Evolutionary conservation across 2,113 vertebrate species (phyloP), one percentile per base, ranked within the genome.

Genomic region (Vidua chalybeata): DNA sequence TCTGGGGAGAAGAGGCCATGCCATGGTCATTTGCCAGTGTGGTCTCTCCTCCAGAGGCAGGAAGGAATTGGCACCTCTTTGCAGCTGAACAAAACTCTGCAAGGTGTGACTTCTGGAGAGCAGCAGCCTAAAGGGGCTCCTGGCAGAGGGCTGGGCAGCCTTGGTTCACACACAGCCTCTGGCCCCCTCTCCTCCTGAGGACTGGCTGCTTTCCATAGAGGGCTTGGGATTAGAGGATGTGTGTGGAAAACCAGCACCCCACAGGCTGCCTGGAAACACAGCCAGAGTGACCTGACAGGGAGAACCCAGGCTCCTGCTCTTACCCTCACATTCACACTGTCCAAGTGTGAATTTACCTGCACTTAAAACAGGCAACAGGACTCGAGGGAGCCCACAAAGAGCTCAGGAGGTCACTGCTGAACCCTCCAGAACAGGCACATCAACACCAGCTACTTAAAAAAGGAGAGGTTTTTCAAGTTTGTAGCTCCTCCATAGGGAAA

Each of bases 31-130:
- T 62, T 73, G 69, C 56, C 14, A 4, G 28, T 2, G 0, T 11
- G 35, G 31, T 54, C 48, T 33, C 71, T 79, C 37, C 66, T 89
- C 55, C 37, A 58, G 41, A 55, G 62, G 69, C 21, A 52, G 54
- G 87, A 83, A 91, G 51, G 78, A 88, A 49, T 0, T 52, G 74
- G 78, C 20, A 2, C 45, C 15, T 59, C 62, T 51, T 73, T 45
- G 84, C 88, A 93, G 94, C 92, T 66, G 89, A 39, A 67, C 54
- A 43, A 10, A 73, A 73, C 87, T 33, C 59, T 62, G 55, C 35
- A 62, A 89, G 74, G 81, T 93, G 89, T 67, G 89, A 88, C 72
- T 91, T 82, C 51, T 76, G 87, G 89, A 94, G 49, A 96, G 63
- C 75, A 82, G 74, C 62, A 87, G 81, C 11, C 4, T 37, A 18